Percentiles rank a stretch among this genome's conserved stretches.
phyloP scores from a whole-genome alignment of 2,113 vertebrate species.

The Campylomormyrus tamandua region DNA sequence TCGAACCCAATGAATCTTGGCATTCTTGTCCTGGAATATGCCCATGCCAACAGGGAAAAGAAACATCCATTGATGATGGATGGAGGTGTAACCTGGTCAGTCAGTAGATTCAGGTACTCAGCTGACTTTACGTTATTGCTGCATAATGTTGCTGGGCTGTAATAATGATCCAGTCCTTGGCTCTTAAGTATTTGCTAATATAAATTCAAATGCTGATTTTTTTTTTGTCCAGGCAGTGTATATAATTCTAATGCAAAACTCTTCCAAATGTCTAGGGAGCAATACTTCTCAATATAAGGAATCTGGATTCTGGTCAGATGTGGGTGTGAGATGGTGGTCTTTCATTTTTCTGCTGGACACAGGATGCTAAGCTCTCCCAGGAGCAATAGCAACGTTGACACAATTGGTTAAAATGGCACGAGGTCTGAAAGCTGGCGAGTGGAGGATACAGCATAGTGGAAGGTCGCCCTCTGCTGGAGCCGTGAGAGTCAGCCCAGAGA shows the following conservation, averaged over 20 bases:
- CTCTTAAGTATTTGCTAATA: no score
- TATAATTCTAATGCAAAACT: neutral
- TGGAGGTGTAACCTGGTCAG: neutral
- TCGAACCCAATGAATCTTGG: no score
- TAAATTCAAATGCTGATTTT: neutral
- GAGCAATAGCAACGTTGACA: neutral
- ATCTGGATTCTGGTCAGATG: neutral
- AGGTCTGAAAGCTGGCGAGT: neutral
- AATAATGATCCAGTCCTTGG: no score
- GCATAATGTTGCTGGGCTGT: no score
- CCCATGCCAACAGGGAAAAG: no score
- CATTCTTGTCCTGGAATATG: no score
- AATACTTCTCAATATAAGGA: neutral
- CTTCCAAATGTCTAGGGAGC: neutral
- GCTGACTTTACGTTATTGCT: no score
- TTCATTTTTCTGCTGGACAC: neutral
- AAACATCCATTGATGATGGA: neutral
- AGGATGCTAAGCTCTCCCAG: neutral
- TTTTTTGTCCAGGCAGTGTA: neutral
- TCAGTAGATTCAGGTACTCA: no score
- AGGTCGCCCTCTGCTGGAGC: conserved; percentile 3
- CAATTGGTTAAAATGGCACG: neutral
- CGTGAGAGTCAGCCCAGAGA: neutral
- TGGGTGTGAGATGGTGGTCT: neutral
- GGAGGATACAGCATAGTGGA: neutral